A percentile compares a stretch with the other conserved stretches of the same genome.
These are phyloP conservation scores for Gymnopithys bicolor DNA, from an alignment of 2,797 vertebrate species.

Conservation along the genomic window DNA sequence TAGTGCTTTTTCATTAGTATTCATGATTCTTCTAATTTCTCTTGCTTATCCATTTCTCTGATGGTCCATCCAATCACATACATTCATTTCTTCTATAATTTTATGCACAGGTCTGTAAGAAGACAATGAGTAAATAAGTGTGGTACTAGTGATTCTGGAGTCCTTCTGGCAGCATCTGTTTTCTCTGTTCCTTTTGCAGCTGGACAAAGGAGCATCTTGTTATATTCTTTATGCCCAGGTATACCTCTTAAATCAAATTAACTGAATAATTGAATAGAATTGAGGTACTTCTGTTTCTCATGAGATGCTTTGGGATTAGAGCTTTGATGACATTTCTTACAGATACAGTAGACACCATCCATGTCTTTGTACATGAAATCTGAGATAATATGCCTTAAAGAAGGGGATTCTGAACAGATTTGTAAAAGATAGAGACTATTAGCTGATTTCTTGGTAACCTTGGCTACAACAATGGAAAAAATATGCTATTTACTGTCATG, in stretches of 20 bases:
- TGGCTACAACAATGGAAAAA: background rate
- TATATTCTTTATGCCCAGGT: background rate
- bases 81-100: background rate
- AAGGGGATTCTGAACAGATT: background rate
- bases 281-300: background rate
- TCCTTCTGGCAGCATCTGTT: background rate
- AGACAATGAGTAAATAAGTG: background rate
- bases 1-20: background rate
- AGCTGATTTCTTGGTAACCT: background rate
- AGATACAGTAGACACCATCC: background rate
- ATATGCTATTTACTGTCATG: background rate
- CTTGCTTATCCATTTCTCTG: background rate
- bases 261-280: background rate
- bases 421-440: background rate
- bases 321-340: background rate
- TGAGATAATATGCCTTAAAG: background rate
- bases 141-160: background rate
- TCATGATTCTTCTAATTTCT: background rate
- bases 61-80: background rate
- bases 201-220: background rate
- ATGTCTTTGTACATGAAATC: background rate
- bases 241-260: background rate
- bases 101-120: background rate
- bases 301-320: background rate
- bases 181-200: background rate